Percentiles rank a stretch among this genome's conserved stretches.
Evolutionary conservation across 1,140 invertebrate species (phyloP).

Genomic region (Apolygus lucorum): DNA sequence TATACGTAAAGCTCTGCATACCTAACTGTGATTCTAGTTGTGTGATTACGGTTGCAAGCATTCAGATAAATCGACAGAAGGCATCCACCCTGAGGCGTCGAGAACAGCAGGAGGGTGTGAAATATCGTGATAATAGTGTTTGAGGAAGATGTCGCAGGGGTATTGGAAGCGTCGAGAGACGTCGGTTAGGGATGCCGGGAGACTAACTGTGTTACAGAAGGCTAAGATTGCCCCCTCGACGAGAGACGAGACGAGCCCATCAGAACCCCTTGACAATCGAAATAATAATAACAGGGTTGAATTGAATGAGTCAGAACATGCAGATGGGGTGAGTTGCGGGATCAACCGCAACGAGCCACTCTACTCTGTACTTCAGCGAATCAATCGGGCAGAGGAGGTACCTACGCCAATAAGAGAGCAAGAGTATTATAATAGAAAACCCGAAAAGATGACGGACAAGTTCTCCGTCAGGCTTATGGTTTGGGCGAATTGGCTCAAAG

Average conservation of each 20-base stretch:
- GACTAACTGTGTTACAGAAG: not conserved
- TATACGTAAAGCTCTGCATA: too few relatives aligned
- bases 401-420: too few relatives aligned
- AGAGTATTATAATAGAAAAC: too few relatives aligned
- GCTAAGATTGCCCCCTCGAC: not conserved
- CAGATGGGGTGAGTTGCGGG: too few relatives aligned
- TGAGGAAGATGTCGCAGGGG: not conserved
- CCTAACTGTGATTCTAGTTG: too few relatives aligned
- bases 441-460: too few relatives aligned
- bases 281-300: not conserved
- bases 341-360: too few relatives aligned
- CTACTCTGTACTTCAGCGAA: too few relatives aligned
- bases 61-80: not conserved
- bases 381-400: too few relatives aligned
- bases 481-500: too few relatives aligned
- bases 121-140: not conserved
- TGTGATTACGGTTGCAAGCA: too few relatives aligned
- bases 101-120: not conserved
- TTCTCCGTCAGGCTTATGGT: too few relatives aligned
- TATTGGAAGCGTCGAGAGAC: not conserved
- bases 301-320: not conserved
- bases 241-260: not conserved
- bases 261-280: not conserved
- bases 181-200: not conserved
- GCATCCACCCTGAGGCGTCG: not conserved